A percentile compares a stretch with the other conserved stretches of the same genome.
Evolutionary conservation across 2,888 invertebrate genomes (phyloP).

Genomic region (Cosmopolites sordidus): DNA sequence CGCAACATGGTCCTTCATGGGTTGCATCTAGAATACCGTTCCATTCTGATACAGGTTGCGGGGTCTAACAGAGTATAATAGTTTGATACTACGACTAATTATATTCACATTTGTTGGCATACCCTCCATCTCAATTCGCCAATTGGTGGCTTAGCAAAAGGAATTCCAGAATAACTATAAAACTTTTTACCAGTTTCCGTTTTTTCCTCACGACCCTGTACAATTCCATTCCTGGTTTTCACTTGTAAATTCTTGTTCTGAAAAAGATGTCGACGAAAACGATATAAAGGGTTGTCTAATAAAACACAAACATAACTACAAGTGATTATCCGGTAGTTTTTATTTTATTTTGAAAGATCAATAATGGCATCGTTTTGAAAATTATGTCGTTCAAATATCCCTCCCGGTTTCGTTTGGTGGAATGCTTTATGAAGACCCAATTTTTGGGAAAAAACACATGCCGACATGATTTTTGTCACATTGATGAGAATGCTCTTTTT

Average conservation of each 20-base stretch:
- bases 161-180: conserved; percentile 3
- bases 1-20: conserved; percentile 24
- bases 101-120: not conserved
- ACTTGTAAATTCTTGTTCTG: conserved; percentile 5
- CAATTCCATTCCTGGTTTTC: not conserved
- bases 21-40: conserved; percentile 29
- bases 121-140: not conserved
- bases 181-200: not conserved
- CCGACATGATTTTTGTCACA: too few relatives aligned
- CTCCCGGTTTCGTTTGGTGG: too few relatives aligned
- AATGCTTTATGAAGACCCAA: too few relatives aligned
- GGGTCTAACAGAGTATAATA: conserved; percentile 27
- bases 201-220: conserved; percentile 5
- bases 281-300: too few relatives aligned
- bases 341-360: too few relatives aligned
- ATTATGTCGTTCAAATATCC: too few relatives aligned
- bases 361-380: too few relatives aligned
- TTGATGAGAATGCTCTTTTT: too few relatives aligned
- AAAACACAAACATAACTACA: too few relatives aligned
- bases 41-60: conserved; percentile 27
- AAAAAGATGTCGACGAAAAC: too few relatives aligned
- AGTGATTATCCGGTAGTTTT: too few relatives aligned
- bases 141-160: conserved; percentile 4
- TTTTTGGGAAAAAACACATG: too few relatives aligned
- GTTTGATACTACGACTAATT: not conserved